These are phyloP conservation scores for Ypsolopha scabrella DNA, from an alignment of 2,888 invertebrate species.

Conservation along the genomic window DNA sequence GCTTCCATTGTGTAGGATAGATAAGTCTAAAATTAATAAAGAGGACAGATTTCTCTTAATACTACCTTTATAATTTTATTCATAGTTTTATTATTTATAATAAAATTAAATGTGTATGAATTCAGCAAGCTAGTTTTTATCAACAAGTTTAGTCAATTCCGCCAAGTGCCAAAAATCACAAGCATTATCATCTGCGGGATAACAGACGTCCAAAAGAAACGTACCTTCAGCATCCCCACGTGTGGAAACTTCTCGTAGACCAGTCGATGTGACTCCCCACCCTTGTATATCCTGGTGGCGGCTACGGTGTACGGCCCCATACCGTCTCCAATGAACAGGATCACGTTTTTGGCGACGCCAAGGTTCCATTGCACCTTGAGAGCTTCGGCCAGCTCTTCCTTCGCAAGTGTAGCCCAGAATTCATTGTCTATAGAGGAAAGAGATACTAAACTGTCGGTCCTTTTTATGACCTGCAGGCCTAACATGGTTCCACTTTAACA, in stretches of 20 bases:
- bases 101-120: no score
- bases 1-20: no score
- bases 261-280: slow-evolving; percentile 79
- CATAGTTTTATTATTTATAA: no score
- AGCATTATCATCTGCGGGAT: background rate
- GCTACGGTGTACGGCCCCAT: slow-evolving; percentile 91
- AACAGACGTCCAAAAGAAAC: background rate
- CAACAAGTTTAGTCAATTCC: no score
- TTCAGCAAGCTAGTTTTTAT: no score
- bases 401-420: slow-evolving; percentile 60
- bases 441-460: no score
- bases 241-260: slow-evolving; percentile 87
- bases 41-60: no score
- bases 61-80: no score
- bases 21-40: no score
- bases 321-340: slow-evolving; percentile 91
- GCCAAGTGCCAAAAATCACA: background rate
- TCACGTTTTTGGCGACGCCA: slow-evolving; percentile 81
- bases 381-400: slow-evolving; percentile 66
- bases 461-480: no score
- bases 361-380: slow-evolving; percentile 69
- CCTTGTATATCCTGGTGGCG: slow-evolving; percentile 83
- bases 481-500: no score
- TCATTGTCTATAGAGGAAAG: slow-evolving; percentile 31
- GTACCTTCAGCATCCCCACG: slow-evolving; percentile 86